Percentiles rank a stretch among this genome's conserved stretches.
phyloP scores from a whole-genome alignment of 2,797 vertebrate genomes.

The Carcharodon carcharias region DNA sequence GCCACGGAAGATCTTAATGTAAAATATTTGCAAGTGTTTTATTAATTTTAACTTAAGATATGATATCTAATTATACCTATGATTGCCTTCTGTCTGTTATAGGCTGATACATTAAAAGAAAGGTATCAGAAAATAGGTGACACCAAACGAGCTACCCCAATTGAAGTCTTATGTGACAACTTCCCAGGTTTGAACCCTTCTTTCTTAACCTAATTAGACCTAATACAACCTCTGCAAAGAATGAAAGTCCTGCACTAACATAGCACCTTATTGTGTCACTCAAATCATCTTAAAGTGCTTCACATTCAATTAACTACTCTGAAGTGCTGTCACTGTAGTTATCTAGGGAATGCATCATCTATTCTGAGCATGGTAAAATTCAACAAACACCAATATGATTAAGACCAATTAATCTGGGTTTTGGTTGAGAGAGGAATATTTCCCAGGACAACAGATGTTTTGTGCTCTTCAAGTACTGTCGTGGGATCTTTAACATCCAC shows the following conservation, averaged over 20 bases:
- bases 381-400: background rate
- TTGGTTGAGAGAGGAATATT: background rate
- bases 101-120: conserved; percentile 95
- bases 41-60: background rate
- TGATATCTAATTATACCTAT: background rate
- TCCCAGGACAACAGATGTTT: background rate
- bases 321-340: background rate
- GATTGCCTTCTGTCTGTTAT: conserved; percentile 7
- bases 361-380: background rate
- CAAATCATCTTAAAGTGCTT: background rate
- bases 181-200: conserved; percentile 75
- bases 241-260: background rate
- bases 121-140: conserved; percentile 96
- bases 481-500: background rate
- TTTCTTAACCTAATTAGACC: background rate
- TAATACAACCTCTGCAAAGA: background rate
- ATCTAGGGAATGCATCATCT: background rate
- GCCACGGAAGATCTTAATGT: background rate
- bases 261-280: background rate
- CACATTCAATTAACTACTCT: background rate
- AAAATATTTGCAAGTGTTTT: background rate
- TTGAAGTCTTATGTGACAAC: conserved; percentile 92
- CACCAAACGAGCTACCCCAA: conserved; percentile 87
- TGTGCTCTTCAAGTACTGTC: background rate
- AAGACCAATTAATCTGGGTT: background rate